These are phyloP conservation scores for Arvicola amphibius DNA, from an alignment of 2,797 vertebrate genomes.

Conservation along the genomic window DNA sequence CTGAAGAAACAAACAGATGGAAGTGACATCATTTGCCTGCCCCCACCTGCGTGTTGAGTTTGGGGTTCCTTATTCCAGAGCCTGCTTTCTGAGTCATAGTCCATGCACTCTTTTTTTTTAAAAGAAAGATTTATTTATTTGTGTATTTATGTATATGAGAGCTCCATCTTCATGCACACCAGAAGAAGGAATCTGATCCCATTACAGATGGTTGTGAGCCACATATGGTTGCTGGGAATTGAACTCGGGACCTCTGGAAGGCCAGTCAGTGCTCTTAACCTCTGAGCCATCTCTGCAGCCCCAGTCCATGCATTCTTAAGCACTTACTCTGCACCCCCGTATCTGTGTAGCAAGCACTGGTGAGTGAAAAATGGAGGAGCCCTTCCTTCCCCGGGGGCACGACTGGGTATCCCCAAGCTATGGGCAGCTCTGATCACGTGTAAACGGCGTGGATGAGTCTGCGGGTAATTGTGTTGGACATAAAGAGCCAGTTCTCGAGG, in stretches of 20 bases:
- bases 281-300: no score
- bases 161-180: no score
- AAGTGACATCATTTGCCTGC: not conserved
- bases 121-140: no score
- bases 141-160: no score
- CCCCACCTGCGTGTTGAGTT: not conserved
- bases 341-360: not conserved
- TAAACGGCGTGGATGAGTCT: not conserved
- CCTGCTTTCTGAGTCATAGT: not conserved
- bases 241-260: no score
- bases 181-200: no score
- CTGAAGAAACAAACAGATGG: not conserved
- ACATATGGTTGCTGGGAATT: no score
- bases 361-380: not conserved
- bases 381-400: not conserved
- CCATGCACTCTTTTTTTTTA: no score
- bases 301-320: not conserved
- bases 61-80: not conserved
- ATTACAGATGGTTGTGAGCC: no score
- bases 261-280: no score
- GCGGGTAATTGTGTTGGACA: not conserved
- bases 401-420: accelerated
- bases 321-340: not conserved
- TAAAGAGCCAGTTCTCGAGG: not conserved
- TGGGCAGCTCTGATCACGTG: accelerated